Percentiles rank a stretch among this genome's conserved stretches.
These are phyloP conservation scores for Aplysia californica DNA, from an alignment of 1,140 invertebrate species.

Conservation along the genomic window DNA sequence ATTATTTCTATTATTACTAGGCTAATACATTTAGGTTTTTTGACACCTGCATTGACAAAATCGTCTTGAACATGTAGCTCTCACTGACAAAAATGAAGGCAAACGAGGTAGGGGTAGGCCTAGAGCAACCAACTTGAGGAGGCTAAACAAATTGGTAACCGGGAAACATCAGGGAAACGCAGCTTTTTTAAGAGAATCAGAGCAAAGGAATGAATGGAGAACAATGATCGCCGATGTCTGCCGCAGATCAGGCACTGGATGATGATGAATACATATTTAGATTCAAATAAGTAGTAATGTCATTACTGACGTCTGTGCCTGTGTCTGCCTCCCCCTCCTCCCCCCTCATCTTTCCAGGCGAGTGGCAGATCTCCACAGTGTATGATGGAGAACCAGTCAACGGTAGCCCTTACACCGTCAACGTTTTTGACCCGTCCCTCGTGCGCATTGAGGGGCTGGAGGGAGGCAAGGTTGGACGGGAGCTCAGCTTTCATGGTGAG, in stretches of 20 bases:
- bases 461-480: constrained; percentile 65
- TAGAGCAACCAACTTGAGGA: too few relatives aligned
- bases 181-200: not conserved
- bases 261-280: not conserved
- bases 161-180: not conserved
- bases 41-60: too few relatives aligned
- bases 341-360: constrained; percentile 68
- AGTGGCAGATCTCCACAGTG: constrained; percentile 95
- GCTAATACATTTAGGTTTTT: too few relatives aligned
- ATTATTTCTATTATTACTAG: too few relatives aligned
- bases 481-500: constrained; percentile 62
- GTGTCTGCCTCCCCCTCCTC: not conserved
- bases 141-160: too few relatives aligned
- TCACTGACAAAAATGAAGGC: too few relatives aligned
- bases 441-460: constrained; percentile 62
- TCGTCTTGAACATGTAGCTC: too few relatives aligned
- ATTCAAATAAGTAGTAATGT: not conserved
- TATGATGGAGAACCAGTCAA: constrained; percentile 96
- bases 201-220: not conserved
- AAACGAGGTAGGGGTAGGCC: too few relatives aligned
- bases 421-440: constrained; percentile 62
- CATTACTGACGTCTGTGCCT: too few relatives aligned
- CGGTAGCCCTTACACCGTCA: constrained; percentile 72
- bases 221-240: not conserved
- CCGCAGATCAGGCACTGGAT: not conserved